phyloP scores from a whole-genome alignment of 1,140 invertebrate genomes.

The Danaus plexippus region DNA sequence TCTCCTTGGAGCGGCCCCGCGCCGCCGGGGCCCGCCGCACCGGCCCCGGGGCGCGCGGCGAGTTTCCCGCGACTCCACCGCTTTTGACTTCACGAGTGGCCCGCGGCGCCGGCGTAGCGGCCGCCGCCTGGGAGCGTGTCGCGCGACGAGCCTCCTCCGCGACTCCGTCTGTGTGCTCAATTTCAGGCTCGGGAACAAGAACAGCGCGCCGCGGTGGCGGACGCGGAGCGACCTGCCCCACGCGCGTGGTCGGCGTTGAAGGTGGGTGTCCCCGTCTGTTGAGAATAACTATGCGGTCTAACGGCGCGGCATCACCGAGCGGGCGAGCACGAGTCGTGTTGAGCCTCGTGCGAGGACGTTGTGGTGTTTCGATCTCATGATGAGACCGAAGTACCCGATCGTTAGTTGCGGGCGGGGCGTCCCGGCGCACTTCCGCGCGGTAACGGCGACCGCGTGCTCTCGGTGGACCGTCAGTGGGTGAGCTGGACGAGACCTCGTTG shows the following conservation, averaged over 20 bases:
- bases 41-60: slow-evolving; percentile 46
- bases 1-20: slow-evolving; percentile 44
- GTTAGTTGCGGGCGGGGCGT: slow-evolving; percentile 26
- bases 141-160: slow-evolving; percentile 25
- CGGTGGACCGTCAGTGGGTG: slow-evolving; percentile 54
- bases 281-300: slow-evolving; percentile 45
- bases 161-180: slow-evolving; percentile 13
- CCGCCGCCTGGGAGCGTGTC: slow-evolving; percentile 27
- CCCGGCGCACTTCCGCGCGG: slow-evolving; percentile 25
- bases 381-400: slow-evolving; percentile 60
- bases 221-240: slow-evolving; percentile 9
- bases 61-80: slow-evolving; percentile 42
- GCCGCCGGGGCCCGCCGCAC: slow-evolving; percentile 40
- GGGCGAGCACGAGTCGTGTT: slow-evolving; percentile 31
- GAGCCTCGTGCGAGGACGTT: slow-evolving; percentile 47
- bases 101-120: slow-evolving; percentile 29
- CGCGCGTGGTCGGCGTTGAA: slow-evolving; percentile 15
- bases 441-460: slow-evolving; percentile 32
- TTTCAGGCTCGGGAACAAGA: slow-evolving; percentile 14
- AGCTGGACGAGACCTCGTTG: slow-evolving; percentile 74
- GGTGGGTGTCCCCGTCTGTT: slow-evolving; percentile 29
- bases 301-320: slow-evolving; percentile 17
- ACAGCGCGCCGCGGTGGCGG: slow-evolving; percentile 9
- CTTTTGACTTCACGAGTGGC: slow-evolving; percentile 26
- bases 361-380: slow-evolving; percentile 38